Evolutionary conservation across 2,797 vertebrate genomes (phyloP), one percentile per base, ranked within the genome.

Genomic region (Cirrhinus molitorella): DNA sequence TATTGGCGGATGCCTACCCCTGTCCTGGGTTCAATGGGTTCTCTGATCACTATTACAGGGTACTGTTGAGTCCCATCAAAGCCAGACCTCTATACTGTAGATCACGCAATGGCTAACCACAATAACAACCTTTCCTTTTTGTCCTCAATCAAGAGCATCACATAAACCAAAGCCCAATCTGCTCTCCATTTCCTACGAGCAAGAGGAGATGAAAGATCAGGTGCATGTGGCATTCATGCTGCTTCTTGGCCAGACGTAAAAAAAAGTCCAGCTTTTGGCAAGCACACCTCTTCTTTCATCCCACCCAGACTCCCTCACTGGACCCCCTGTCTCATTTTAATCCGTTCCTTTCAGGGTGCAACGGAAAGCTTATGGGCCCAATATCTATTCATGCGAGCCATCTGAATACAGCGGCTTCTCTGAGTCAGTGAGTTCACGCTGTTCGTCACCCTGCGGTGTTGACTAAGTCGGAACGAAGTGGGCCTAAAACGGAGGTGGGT

Each of bases 211-310:
- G 88, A 94, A 93, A 91, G 89, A 86, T 86, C 25, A 73, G 71
- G 74, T 85, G 88, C 88, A 89, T 73, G 80, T 89, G 89, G 83
- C 61, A 89, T 81, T 43, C 25, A n/a, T 83, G 67, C 85, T 61
- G 85, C 61, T 13, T 67, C 86, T 72, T 73, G 72, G 75, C 88
- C 89, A 92, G 88, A 88, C 74, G 83, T 83, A 74, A 85, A 87
- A 85, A 87, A 91, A 91, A 88, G 89, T 92, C 89, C 88, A 87
- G 87, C 86, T 90, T 88, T 89, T 93, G 91, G 91, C 89, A 90
- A 80, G 70, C 85, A 12, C 55, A 11, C 81, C 85, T 88, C 86
- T 82, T 89, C 89, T 93, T 91, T 91, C 89, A 86, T 91, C 90
- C 90, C 57, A 67, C 53, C 37, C 49, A 59, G n/a, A 19, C 23